Base-by-base conservation (phyloP, 1,140 invertebrate species). In the Cydia amplana region DNA sequence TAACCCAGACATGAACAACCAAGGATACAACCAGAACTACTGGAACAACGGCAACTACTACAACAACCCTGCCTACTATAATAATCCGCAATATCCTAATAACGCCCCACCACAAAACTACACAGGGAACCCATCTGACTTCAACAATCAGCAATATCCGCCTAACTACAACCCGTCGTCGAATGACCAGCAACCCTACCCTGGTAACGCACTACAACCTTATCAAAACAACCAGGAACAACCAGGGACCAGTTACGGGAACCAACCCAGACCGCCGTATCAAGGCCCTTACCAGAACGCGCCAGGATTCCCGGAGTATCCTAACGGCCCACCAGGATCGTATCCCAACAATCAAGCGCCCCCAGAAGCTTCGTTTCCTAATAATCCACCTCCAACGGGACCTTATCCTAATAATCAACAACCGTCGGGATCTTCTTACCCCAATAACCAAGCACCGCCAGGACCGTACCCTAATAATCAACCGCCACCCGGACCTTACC, bases 41-140 rank as follows among this genome's bases (percentile, higher is more conserved):
- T 91, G 89, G 90, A 83, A 84, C 9, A 88, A 87, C 64, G 83
- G 86, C 9, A 87, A 86, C 23, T 93, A 92, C 78, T 90, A 91
- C 63, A 87, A 88, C 10, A 90, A 91, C 73, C 72, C 86, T 5
- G 84, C 83, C 5, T 92, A 91, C 36, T 93, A 93, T 74, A 91
- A 90, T 73, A 92, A 91, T 67, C 82, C 86, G 2, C 88, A 88
- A 67, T 93, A 89, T 72, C 78, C 83, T n/a, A 87, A 88, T 49
- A 88, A 86, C 64, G 88, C 86, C 64, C 76, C 80, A 0, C 79
- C 86, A 3, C 82, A 82, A 76, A 81, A 87, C n/a, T 87, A 80
- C 60, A 76, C 79, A 43, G 74, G 73, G 10, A 81, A 86, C 51
- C 73, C 82, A 28, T 40, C 84, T 7, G 82, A 83, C 18, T 87